phyloP scores from a whole-genome alignment of 2,113 vertebrate species.

The Gymnobelideus leadbeateri region DNA sequence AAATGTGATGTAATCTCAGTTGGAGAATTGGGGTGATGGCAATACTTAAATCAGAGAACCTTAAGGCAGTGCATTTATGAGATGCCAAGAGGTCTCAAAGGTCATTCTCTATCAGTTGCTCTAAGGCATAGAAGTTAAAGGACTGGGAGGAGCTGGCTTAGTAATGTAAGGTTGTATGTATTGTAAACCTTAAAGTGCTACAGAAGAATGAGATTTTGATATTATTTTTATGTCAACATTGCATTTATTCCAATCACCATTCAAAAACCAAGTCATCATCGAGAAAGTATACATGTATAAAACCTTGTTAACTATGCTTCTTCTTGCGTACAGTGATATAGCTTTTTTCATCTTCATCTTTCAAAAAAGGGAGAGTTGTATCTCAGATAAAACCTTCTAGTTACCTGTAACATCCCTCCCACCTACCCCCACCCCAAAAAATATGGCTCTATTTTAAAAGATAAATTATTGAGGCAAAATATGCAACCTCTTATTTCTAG shows the following conservation, averaged over 20 bases:
- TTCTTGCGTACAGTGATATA: not conserved
- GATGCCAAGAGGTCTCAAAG: conserved; percentile 74
- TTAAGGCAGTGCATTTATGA: conserved; percentile 65
- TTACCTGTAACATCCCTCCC: not conserved
- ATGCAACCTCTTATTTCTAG: too few relatives aligned
- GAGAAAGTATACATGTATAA: conserved; percentile 68
- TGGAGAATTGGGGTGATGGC: conserved; percentile 65
- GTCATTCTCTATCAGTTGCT: conserved; percentile 40
- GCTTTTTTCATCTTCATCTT: not conserved
- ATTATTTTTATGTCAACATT: not conserved
- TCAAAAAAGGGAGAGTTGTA: not conserved
- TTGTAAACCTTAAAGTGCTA: not conserved
- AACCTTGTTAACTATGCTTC: not conserved
- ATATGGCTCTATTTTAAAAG: too few relatives aligned
- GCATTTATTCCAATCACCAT: conserved; percentile 59
- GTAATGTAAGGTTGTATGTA: not conserved
- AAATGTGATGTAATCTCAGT: conserved; percentile 63
- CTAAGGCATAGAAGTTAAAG: accelerated
- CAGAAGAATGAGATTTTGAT: not conserved
- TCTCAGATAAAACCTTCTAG: not conserved
- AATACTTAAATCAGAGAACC: conserved; percentile 72
- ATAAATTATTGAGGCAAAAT: too few relatives aligned
- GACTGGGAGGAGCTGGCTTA: accelerated
- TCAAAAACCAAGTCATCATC: not conserved
- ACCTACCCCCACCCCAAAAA: too few relatives aligned